Base-by-base conservation (phyloP, 2,113 vertebrate genomes). In the Lamprotornis superbus region DNA sequence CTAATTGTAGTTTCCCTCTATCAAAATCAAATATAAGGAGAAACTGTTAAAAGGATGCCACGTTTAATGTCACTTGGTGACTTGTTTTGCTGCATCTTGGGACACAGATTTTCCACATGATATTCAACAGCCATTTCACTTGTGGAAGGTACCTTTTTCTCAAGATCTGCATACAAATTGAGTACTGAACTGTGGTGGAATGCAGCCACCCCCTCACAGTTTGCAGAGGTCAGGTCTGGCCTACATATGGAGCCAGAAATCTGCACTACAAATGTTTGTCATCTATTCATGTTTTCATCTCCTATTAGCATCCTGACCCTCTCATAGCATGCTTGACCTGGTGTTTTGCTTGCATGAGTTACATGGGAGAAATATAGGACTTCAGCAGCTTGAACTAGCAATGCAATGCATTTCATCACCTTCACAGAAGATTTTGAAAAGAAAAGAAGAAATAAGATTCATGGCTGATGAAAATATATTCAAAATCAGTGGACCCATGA, bases 241-340 rank as follows among this genome's bases (percentile, higher is more conserved):
- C 67, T 87, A 56, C 39, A 68, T 23, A 59, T 40, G 87, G 56
- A 95, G 14, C 27, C 52, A 76, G 53, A 87, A 68, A 91, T 78
- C 85, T 87, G 70, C 52, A n/a, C 70, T 83, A 59, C 79, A 81
- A 92, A 75, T 93, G 47, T 87, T 90, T 94, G 80, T 81, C 60
- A 68, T 90, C 83, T 78, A 53, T 86, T 83, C 40, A 35, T 33
- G 60, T 92, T 90, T 89, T 93, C 80, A 75, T 61, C 53, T 92
- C 69, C 73, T 87, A 52, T 89, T 92, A 97, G 64, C 69, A 92
- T 71, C 37, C 65, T 75, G 86, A 94, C 40, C 52, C 21, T 75
- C 71, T 83, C 71, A 77, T 80, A 88, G 64, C 64, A 27, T 84
- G 68, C 76, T 77, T 90, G 83, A 84, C 83, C 40, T 39, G 40